Base-by-base conservation (phyloP, 2,797 vertebrate species). In the Saguinus oedipus region DNA sequence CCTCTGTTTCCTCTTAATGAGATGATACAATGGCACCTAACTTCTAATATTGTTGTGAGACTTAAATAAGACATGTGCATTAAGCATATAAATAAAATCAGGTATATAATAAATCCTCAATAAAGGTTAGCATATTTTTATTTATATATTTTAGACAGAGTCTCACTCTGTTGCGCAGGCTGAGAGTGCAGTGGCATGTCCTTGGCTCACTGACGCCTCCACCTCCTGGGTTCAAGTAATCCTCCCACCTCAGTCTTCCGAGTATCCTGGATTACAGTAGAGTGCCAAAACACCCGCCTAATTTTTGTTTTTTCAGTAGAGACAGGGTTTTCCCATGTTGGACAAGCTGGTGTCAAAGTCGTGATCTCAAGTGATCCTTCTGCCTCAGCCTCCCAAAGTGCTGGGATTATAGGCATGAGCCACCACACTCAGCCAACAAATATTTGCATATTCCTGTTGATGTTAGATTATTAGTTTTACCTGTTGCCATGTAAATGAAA, bases 171-270 rank as follows among this genome's bases (percentile, higher is more conserved):
- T 68, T 17, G 33, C 61, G 15, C 61, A 68, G 61, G 15, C 61
- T 68, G 33, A 55, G 30, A 33, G 15, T n/a, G 7, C 61, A n/a
- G 15, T 68, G 61, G 61, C 15, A 17, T 33, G 61, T 64, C 61
- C 30, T 4, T 0, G 15, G 14, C 61, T 64, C 61, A 17, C 3
- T n/a, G 61, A n/a, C 0, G 3, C 61, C 61, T 68, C 30, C 15
- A 8, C 61, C 15, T 68, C 33, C 33, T 17, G 33, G 7, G 33
- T 68, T 68, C 33, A 68, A n/a, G 15, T 4, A 4, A 68, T 68
- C 15, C 61, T 68, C 15, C 15, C 33, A 9, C 7, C 64, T 68
- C 33, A 68, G 15, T 7, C 7, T 68, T 33, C 33, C 3, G 7
- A 68, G 64, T 68, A 68, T 4, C 64, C n/a, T 15, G 33, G 64